Conservation (phyloP, 2,888 invertebrate genomes). For the Epiblema foenella region DNA sequence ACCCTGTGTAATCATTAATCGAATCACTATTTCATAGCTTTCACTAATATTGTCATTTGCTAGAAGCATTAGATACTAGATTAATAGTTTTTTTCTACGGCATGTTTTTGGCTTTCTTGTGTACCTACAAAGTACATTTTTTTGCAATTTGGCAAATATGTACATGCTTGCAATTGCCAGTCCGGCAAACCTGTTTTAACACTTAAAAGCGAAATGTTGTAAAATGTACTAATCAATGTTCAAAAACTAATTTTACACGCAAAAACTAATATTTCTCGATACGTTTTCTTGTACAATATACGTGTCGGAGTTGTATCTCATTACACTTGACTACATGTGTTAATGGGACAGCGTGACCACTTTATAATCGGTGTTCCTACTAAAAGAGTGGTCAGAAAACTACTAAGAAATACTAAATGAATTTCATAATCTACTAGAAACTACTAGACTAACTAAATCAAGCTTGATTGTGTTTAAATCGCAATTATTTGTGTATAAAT, state of each 20-base stretch:
- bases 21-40: constrained; percentile 4
- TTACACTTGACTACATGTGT: too few species aligned
- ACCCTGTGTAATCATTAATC: constrained; percentile 2
- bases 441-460: too few species aligned
- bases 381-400: too few species aligned
- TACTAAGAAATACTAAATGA: too few species aligned
- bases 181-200: neutral
- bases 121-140: neutral
- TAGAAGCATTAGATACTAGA: neutral
- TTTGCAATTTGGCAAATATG: neutral
- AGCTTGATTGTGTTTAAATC: too few species aligned
- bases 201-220: neutral
- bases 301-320: too few species aligned
- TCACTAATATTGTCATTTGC: neutral
- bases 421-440: too few species aligned
- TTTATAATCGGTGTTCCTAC: too few species aligned
- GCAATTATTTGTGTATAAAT: too few species aligned
- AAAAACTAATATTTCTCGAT: too few species aligned
- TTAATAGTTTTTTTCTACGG: neutral
- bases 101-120: neutral
- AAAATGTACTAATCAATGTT: neutral
- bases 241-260: neutral
- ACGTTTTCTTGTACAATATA: too few species aligned
- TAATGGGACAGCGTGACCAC: too few species aligned
- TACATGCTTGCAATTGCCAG: neutral